A percentile compares a stretch with the other conserved stretches of the same genome.
Conservation (phyloP, 2,113 vertebrate genomes). For the Bombycilla garrulus region DNA sequence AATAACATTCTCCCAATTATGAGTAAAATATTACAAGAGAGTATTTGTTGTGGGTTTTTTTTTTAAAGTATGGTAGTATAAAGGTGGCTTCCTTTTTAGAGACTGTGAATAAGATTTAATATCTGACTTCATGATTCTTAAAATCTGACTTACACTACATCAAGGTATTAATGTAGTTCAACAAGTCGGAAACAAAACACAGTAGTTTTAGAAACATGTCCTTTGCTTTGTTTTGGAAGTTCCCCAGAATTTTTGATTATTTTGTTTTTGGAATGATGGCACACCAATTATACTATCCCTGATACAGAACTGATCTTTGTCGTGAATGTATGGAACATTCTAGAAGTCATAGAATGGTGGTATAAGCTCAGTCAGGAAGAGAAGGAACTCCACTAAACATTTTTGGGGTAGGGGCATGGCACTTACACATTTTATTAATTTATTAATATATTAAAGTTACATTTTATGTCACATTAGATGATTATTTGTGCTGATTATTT, state of each 20-base stretch:
- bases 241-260: not conserved
- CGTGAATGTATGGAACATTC: not conserved
- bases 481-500: not conserved
- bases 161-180: not conserved
- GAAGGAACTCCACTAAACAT: not conserved
- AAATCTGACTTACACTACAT: not conserved
- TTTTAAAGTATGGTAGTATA: not conserved
- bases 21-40: not conserved
- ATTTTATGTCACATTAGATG: not conserved
- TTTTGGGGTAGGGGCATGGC: rapidly evolving
- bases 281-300: not conserved
- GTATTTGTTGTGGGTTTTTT: not conserved
- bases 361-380: not conserved
- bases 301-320: not conserved
- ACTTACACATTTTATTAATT: not conserved
- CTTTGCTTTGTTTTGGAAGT: not conserved
- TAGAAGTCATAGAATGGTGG: not conserved
- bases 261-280: not conserved
- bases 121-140: not conserved
- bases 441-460: not conserved
- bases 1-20: not conserved
- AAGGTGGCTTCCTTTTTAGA: not conserved
- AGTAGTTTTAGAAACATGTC: not conserved
- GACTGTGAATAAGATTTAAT: not conserved
- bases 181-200: not conserved